Percentiles rank a stretch among this genome's conserved stretches.
Evolutionary conservation across 2,113 vertebrate species (phyloP).

Genomic region (Aix galericulata): DNA sequence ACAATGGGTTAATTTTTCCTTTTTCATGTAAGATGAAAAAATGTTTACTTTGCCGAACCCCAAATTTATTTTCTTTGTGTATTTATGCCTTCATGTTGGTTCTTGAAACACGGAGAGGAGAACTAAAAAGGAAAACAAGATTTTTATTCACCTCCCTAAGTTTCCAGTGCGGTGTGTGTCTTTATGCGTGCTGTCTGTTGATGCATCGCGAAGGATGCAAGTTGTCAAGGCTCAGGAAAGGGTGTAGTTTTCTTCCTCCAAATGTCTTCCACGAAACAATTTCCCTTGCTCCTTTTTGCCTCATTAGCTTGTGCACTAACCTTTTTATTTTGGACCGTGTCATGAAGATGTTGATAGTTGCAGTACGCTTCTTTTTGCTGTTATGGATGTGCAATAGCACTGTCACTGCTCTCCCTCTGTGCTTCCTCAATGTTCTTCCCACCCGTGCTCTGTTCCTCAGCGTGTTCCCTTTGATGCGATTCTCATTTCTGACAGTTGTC

Average conservation of each 20-base stretch:
- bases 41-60: not conserved
- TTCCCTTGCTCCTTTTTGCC: conserved; percentile 32
- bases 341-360: not conserved
- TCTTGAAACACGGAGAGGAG: not conserved
- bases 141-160: not conserved
- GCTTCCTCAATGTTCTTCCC: not conserved
- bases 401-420: not conserved
- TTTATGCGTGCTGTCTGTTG: not conserved
- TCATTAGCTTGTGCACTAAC: conserved; percentile 34
- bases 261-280: not conserved
- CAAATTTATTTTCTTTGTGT: no score
- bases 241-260: not conserved
- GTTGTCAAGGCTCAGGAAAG: not conserved
- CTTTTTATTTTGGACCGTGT: not conserved
- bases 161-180: not conserved
- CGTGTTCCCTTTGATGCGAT: not conserved
- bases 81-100: not conserved
- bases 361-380: rapidly evolving
- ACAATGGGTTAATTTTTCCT: not conserved
- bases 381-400: rapidly evolving
- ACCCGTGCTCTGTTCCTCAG: not conserved
- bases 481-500: not conserved
- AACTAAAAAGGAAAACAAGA: not conserved
- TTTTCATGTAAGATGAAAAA: not conserved
- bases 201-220: not conserved